Evolutionary conservation across 2,113 vertebrate species (phyloP).

Genomic region (Nipponia nippon): DNA sequence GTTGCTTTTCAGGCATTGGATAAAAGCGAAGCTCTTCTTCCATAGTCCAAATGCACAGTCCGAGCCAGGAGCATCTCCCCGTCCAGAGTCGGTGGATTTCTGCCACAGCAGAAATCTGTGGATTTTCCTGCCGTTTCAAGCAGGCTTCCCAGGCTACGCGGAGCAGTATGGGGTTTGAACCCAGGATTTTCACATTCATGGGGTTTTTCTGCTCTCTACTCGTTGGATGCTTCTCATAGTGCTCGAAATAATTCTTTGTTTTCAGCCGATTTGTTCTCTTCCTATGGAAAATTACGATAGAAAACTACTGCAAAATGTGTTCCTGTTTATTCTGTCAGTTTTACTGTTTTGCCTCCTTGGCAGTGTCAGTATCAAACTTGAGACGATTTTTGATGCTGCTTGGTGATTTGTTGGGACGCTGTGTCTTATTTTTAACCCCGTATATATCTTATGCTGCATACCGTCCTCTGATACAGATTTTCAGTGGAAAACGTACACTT

Average conservation of each 20-base stretch:
- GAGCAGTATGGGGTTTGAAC: background rate
- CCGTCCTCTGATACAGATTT: background rate
- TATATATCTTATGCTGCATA: background rate
- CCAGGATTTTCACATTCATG: background rate
- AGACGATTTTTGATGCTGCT: background rate
- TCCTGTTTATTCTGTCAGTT: background rate
- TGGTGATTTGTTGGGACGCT: background rate
- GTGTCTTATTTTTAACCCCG: background rate
- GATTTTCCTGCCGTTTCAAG: background rate
- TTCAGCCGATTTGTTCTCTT: background rate
- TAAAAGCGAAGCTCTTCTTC: background rate
- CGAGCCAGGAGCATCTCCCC: background rate
- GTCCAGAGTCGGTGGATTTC: background rate
- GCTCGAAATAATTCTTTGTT: background rate
- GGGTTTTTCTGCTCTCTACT: background rate
- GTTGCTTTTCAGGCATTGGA: background rate
- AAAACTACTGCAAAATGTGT: background rate
- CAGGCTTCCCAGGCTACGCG: background rate
- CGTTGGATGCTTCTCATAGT: background rate
- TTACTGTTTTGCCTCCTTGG: background rate
- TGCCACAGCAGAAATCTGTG: no score
- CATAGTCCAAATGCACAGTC: background rate
- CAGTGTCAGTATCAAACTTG: background rate
- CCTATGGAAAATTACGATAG: background rate
- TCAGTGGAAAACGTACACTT: background rate